Conservation (phyloP, 2,888 invertebrate genomes). For the Epirrita christyi region DNA sequence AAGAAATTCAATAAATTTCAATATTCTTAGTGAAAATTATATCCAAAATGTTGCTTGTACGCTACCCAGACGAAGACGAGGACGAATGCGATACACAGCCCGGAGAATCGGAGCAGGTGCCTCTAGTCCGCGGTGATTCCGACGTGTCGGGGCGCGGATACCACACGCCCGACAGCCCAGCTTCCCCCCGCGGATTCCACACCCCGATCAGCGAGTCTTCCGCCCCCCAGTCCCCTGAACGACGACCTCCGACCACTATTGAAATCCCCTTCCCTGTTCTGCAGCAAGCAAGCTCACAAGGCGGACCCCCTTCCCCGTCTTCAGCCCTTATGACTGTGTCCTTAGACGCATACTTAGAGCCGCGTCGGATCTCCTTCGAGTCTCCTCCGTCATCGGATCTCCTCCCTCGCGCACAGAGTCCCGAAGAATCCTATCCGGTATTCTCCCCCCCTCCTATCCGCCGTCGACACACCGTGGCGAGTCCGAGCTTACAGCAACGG, state of each 20-base stretch:
- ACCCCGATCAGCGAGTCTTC: slow-evolving; percentile 89
- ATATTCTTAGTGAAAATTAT: not conserved
- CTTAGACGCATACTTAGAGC: slow-evolving; percentile 94
- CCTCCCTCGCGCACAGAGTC: slow-evolving; percentile 87
- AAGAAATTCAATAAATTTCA: no score
- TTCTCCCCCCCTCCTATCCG: slow-evolving; percentile 93
- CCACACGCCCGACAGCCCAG: slow-evolving; percentile 73
- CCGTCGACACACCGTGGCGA: slow-evolving; percentile 86
- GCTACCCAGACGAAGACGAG: slow-evolving; percentile 67
- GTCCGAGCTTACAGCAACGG: slow-evolving; percentile 84
- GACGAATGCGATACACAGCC: slow-evolving; percentile 65
- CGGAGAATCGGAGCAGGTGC: slow-evolving; percentile 68
- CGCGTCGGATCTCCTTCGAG: slow-evolving; percentile 91
- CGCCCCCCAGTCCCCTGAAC: slow-evolving; percentile 73
- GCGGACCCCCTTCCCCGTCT: slow-evolving; percentile 90
- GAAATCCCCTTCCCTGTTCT: slow-evolving; percentile 77
- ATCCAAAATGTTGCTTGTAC: slow-evolving; percentile 32
- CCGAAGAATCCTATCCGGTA: slow-evolving; percentile 93
- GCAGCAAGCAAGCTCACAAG: slow-evolving; percentile 56
- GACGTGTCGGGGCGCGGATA: slow-evolving; percentile 84
- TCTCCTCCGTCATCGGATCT: slow-evolving; percentile 91
- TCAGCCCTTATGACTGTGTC: slow-evolving; percentile 94
- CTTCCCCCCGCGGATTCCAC: slow-evolving; percentile 88
- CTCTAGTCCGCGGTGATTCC: slow-evolving; percentile 83
- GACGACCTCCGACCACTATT: slow-evolving; percentile 84